Conservation (phyloP, 2,113 vertebrate genomes). For the Cricetomys ansorgei region DNA sequence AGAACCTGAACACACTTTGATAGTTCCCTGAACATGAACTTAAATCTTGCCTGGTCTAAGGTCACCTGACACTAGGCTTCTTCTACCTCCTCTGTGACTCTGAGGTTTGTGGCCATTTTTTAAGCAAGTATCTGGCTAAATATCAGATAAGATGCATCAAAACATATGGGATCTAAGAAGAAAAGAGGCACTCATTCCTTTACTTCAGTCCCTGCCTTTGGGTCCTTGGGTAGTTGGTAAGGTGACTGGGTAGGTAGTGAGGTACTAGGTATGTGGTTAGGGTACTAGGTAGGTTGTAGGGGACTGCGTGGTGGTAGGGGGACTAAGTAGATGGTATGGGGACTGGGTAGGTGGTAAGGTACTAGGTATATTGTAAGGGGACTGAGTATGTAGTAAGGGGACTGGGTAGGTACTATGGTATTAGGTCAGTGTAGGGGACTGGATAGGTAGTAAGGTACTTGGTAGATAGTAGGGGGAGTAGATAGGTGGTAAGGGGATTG, state of each 20-base stretch:
- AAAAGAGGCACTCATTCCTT: neutral
- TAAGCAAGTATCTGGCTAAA: neutral
- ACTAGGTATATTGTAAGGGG: too few relatives aligned
- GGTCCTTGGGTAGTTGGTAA: neutral
- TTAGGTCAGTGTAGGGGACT: too few relatives aligned
- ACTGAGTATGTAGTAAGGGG: too few relatives aligned
- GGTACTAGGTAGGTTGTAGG: too few relatives aligned
- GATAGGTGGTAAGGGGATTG: too few relatives aligned
- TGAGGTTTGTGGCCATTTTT: neutral
- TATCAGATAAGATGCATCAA: neutral
- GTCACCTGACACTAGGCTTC: neutral
- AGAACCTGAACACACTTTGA: neutral
- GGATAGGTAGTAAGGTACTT: too few relatives aligned
- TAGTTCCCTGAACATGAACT: neutral
- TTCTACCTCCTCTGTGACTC: neutral
- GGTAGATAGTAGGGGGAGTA: too few relatives aligned
- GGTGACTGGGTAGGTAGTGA: neutral
- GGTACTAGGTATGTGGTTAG: too few relatives aligned
- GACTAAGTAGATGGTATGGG: too few relatives aligned
- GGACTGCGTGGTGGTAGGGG: too few relatives aligned
- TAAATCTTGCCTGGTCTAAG: neutral
- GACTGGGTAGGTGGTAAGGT: too few relatives aligned
- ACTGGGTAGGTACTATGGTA: too few relatives aligned
- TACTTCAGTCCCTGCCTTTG: neutral
- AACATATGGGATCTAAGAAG: neutral